Evolutionary conservation across 2,888 invertebrate species (phyloP).

Genomic region (Ophion costatus): DNA sequence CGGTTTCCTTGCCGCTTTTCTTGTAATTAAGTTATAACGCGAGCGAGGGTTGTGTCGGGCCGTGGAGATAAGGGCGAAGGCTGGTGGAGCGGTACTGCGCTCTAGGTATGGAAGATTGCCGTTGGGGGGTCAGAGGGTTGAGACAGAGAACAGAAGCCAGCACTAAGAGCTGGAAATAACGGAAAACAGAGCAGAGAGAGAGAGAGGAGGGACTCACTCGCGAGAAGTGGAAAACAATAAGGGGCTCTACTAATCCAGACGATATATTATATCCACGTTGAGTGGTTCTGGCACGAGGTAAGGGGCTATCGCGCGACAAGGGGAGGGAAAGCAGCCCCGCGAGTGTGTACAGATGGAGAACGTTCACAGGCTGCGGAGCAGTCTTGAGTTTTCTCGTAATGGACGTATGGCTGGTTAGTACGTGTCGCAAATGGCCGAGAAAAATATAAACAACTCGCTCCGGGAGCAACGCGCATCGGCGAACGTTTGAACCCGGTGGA

Average conservation of each 20-base stretch:
- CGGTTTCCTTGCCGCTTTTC: constrained; percentile 77
- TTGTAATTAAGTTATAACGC: constrained; percentile 83
- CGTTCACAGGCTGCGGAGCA: constrained; percentile 26
- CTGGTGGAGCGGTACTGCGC: neutral
- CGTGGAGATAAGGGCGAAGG: constrained; percentile 21
- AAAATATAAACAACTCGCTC: constrained; percentile 62
- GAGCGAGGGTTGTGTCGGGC: constrained; percentile 29
- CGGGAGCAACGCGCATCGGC: neutral
- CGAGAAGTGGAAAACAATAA: constrained; percentile 83
- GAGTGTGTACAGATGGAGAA: constrained; percentile 15
- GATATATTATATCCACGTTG: constrained; percentile 82
- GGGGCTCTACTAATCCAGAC: constrained; percentile 81
- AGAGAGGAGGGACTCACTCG: constrained; percentile 64
- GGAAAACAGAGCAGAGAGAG: constrained; percentile 50
- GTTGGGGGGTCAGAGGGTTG: constrained; percentile 59
- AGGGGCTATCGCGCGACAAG: constrained; percentile 49
- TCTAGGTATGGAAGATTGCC: constrained; percentile 26
- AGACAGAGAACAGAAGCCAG: constrained; percentile 40
- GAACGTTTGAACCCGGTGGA: neutral
- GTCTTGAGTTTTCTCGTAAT: constrained; percentile 55
- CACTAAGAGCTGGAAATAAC: constrained; percentile 18
- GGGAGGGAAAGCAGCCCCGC: constrained; percentile 37
- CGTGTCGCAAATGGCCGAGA: constrained; percentile 69
- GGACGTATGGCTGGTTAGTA: constrained; percentile 58
- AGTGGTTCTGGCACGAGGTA: constrained; percentile 78